These are phyloP conservation scores for Lithophane semibrunnea DNA, from an alignment of 2,888 invertebrate genomes.

Conservation along the genomic window DNA sequence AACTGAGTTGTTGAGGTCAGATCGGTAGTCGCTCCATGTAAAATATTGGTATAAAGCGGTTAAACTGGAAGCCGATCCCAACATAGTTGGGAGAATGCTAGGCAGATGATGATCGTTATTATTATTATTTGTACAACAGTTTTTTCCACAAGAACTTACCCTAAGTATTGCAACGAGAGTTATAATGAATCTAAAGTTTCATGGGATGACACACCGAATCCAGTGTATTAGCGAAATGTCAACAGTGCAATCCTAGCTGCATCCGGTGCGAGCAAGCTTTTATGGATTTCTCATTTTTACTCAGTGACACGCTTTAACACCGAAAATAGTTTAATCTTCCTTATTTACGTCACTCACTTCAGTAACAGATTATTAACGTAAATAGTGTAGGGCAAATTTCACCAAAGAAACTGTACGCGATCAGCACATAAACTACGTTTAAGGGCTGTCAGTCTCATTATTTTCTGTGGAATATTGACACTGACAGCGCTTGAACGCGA, in stretches of 20 bases:
- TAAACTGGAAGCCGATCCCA: neutral
- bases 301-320: neutral
- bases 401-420: no score
- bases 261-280: neutral
- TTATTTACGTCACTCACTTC: neutral
- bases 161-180: neutral
- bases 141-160: neutral
- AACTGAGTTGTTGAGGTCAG: neutral
- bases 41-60: neutral
- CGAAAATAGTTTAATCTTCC: neutral
- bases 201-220: neutral
- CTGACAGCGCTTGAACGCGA: no score
- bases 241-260: conserved; percentile 6
- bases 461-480: no score
- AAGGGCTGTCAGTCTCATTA: no score
- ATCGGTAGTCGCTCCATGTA: neutral
- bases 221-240: conserved; percentile 9
- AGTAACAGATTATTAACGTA: neutral
- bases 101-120: no score
- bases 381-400: neutral
- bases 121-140: neutral
- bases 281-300: conserved; percentile 3
- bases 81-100: no score
- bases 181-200: neutral
- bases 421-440: no score